Conservation (phyloP, 2,888 invertebrate species). For the Cryptocephalus primarius region DNA sequence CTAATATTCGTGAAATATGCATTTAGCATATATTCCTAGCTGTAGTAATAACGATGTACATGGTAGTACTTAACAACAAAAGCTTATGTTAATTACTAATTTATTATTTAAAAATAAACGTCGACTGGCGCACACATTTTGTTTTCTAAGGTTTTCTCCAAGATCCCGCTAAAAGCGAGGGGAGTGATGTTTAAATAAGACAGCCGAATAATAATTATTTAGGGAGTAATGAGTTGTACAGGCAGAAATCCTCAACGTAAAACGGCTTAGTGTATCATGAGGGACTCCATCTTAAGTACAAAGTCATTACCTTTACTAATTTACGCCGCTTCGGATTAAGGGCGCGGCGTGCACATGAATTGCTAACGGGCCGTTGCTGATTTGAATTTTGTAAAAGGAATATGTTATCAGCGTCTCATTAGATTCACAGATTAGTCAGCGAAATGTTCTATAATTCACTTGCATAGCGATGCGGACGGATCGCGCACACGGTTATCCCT, state of each 20-base stretch:
- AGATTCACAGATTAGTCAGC: too few relatives aligned
- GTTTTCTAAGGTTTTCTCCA: too few relatives aligned
- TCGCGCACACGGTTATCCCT: too few relatives aligned
- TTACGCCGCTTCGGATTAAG: constrained; percentile 14
- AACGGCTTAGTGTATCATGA: constrained; percentile 22
- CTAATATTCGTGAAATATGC: too few relatives aligned
- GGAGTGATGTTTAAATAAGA: neutral
- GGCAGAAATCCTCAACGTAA: constrained; percentile 11
- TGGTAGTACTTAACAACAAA: too few relatives aligned
- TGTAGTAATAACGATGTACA: too few relatives aligned
- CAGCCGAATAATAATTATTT: constrained; percentile 4
- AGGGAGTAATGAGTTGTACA: constrained; percentile 9
- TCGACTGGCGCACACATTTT: too few relatives aligned
- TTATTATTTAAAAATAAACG: too few relatives aligned
- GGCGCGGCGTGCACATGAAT: constrained; percentile 9
- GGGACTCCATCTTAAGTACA: constrained; percentile 18
- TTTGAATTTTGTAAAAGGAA: constrained; percentile 13
- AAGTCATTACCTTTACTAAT: constrained; percentile 19
- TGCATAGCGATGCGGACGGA: too few relatives aligned
- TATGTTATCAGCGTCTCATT: neutral
- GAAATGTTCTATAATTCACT: too few relatives aligned
- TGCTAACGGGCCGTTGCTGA: constrained; percentile 11
- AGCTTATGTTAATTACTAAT: too few relatives aligned
- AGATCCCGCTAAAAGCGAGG: neutral
- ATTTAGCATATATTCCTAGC: too few relatives aligned